Evolutionary conservation across 2,113 vertebrate species (phyloP).

Genomic region (Elephantulus edwardii): DNA sequence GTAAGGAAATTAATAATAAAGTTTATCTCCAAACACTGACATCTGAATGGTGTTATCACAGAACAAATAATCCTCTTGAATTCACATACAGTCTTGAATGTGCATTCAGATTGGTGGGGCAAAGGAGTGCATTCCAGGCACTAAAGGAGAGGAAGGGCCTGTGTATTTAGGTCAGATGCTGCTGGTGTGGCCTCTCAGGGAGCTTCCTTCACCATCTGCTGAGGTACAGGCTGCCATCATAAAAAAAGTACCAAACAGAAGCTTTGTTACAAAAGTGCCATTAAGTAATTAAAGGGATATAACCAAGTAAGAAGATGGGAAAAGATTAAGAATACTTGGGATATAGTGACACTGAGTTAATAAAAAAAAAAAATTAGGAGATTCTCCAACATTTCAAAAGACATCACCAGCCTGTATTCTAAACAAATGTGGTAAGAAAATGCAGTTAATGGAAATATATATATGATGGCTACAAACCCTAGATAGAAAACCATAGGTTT

Average conservation of each 20-base stretch:
- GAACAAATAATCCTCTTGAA: neutral
- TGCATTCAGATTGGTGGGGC: neutral
- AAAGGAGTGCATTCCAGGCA: neutral
- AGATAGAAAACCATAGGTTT: no score
- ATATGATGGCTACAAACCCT: neutral
- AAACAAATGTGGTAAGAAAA: conserved; percentile 12
- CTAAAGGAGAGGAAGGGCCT: neutral
- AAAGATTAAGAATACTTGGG: neutral
- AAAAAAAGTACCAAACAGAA: neutral
- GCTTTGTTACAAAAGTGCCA: neutral
- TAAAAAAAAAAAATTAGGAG: neutral
- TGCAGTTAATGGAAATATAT: neutral
- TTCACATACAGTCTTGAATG: conserved; percentile 7
- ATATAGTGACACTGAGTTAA: neutral
- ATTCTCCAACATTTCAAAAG: conserved; percentile 30
- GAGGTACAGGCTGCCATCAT: neutral
- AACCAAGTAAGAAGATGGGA: neutral
- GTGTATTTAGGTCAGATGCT: neutral
- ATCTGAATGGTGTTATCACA: neutral
- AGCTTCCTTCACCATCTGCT: neutral
- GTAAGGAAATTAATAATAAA: neutral
- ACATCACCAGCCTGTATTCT: neutral
- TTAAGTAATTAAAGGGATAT: neutral
- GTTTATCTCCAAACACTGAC: neutral
- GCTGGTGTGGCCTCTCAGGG: neutral